These are phyloP conservation scores for Tupaia chinensis DNA, from an alignment of 2,113 vertebrate genomes.

Conservation along the genomic window DNA sequence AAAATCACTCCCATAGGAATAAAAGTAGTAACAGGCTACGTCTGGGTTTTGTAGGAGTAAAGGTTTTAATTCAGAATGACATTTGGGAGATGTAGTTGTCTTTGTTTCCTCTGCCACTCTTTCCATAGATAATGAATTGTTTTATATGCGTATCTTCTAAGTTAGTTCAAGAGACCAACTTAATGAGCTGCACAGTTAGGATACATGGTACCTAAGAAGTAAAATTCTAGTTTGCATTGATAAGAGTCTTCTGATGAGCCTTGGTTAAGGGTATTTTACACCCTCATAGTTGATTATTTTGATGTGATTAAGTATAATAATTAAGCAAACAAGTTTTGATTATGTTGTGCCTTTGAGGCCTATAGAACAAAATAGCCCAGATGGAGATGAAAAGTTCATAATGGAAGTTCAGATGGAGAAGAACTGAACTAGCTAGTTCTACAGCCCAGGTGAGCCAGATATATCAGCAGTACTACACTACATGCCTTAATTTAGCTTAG, in stretches of 20 bases:
- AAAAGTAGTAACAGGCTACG: neutral
- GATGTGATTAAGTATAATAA: neutral
- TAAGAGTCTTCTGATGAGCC: neutral
- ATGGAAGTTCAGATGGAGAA: neutral
- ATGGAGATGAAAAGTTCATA: neutral
- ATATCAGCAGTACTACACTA: neutral
- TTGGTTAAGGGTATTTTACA: neutral
- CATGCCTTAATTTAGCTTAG: neutral
- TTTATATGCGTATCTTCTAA: neutral
- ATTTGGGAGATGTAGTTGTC: neutral
- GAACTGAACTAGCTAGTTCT: neutral
- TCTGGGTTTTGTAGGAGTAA: conserved; percentile 15
- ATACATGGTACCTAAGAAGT: neutral
- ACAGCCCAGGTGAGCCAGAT: neutral
- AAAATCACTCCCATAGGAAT: neutral
- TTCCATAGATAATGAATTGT: conserved; percentile 38
- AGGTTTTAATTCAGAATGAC: neutral
- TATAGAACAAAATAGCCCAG: neutral
- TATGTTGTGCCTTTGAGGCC: neutral
- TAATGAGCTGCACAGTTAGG: conserved; percentile 10
- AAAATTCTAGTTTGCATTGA: neutral
- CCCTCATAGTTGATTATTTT: neutral
- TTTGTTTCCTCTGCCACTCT: conserved; percentile 39
- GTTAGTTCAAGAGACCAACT: conserved; percentile 4
- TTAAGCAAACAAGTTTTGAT: conserved; percentile 28